A percentile compares a stretch with the other conserved stretches of the same genome.
These are phyloP conservation scores for Ophioninae sp. DNA, from an alignment of 2,888 invertebrate genomes.

Conservation along the genomic window DNA sequence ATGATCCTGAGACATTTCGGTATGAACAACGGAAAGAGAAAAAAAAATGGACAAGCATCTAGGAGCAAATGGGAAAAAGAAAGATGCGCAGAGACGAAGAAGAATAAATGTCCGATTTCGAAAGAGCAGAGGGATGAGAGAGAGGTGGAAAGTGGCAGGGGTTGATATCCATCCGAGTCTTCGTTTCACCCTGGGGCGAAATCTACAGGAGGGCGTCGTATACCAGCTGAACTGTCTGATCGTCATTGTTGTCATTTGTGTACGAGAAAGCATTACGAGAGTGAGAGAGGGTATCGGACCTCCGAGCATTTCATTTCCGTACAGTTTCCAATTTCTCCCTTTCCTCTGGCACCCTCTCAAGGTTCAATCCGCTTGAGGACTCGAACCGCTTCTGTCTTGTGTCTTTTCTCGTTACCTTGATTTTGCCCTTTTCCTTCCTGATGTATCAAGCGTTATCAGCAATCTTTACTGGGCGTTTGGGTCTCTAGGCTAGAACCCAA, in stretches of 20 bases:
- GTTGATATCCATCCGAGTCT: slow-evolving; percentile 78
- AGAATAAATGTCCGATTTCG: slow-evolving; percentile 65
- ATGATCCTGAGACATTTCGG: slow-evolving; percentile 65
- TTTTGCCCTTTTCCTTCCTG: slow-evolving; percentile 34
- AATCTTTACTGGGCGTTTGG: slow-evolving; percentile 12
- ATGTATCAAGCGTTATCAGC: slow-evolving; percentile 25
- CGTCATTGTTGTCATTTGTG: slow-evolving; percentile 73
- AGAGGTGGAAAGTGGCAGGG: slow-evolving; percentile 59
- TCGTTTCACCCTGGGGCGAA: slow-evolving; percentile 60
- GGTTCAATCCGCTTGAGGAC: slow-evolving; percentile 61
- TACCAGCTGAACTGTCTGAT: slow-evolving; percentile 66
- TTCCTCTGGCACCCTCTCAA: background rate
- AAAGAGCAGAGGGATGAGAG: no score
- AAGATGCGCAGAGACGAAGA: slow-evolving; percentile 61
- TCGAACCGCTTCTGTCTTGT: slow-evolving; percentile 60
- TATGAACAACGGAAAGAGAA: slow-evolving; percentile 78
- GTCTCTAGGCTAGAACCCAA: background rate
- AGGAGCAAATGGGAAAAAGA: slow-evolving; percentile 77
- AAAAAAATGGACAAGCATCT: slow-evolving; percentile 73
- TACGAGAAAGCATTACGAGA: slow-evolving; percentile 54
- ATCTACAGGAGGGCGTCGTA: slow-evolving; percentile 50
- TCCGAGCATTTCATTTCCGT: slow-evolving; percentile 61
- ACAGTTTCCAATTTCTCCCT: slow-evolving; percentile 45
- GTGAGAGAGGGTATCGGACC: slow-evolving; percentile 52
- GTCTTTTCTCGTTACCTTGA: slow-evolving; percentile 55